Evolutionary conservation across 2,888 invertebrate genomes (phyloP).

Genomic region (Agrilus mali): DNA sequence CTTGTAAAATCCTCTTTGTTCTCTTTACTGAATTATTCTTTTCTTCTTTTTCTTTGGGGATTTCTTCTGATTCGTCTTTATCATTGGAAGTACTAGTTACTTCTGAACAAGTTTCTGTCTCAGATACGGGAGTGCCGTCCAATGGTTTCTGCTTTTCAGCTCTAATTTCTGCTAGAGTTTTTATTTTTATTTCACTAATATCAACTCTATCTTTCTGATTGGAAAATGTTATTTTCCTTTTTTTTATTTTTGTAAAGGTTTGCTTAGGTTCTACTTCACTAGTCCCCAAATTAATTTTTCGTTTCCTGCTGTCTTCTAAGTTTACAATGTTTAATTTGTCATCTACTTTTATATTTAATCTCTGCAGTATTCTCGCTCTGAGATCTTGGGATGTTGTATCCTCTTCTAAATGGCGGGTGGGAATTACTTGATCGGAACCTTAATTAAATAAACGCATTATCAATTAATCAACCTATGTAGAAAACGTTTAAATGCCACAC

Average conservation of each 20-base stretch:
- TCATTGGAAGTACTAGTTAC: constrained; percentile 22
- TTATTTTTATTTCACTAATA: constrained; percentile 27
- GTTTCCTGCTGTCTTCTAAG: constrained; percentile 37
- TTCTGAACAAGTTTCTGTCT: constrained; percentile 14
- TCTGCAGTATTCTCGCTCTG: constrained; percentile 22
- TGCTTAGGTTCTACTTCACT: constrained; percentile 2
- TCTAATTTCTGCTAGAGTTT: constrained; percentile 33
- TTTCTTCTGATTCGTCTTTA: constrained; percentile 8
- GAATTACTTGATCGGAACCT: too few species aligned
- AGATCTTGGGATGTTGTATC: constrained; percentile 18
- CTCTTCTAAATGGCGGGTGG: too few species aligned
- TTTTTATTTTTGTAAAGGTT: background rate
- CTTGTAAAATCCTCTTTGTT: background rate
- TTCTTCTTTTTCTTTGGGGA: constrained; percentile 1
- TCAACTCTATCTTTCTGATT: constrained; percentile 8
- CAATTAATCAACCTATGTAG: too few species aligned
- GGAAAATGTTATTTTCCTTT: constrained; percentile 8
- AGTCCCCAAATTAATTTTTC: constrained; percentile 10
- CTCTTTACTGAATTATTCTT: constrained; percentile 1
- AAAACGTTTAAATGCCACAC: too few species aligned
- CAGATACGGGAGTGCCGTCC: constrained; percentile 1
- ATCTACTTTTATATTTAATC: constrained; percentile 16
- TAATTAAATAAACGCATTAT: too few species aligned
- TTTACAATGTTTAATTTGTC: constrained; percentile 22
- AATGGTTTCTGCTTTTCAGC: constrained; percentile 18